These are phyloP conservation scores for Apeira syringaria DNA, from an alignment of 2,888 invertebrate genomes.

Conservation along the genomic window DNA sequence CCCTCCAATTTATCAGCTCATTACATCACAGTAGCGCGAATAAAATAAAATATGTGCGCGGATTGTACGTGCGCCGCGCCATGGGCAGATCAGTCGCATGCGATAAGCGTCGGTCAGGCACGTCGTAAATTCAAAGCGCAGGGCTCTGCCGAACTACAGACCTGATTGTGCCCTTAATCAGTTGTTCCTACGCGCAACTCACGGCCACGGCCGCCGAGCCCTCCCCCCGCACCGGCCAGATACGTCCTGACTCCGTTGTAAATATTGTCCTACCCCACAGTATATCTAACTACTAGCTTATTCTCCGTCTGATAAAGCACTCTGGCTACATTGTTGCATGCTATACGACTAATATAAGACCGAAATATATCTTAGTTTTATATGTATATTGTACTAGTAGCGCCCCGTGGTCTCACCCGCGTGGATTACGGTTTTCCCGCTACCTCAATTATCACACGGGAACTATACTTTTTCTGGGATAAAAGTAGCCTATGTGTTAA, in stretches of 20 bases:
- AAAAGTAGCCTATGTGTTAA: too few relatives aligned
- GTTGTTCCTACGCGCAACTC: slow-evolving; percentile 59
- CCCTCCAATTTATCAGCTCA: slow-evolving; percentile 84
- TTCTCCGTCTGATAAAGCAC: neutral
- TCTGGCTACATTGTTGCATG: slow-evolving; percentile 12
- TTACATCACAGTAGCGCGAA: slow-evolving; percentile 84
- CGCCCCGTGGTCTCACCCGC: too few relatives aligned
- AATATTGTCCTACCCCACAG: slow-evolving; percentile 21
- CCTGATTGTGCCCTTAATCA: slow-evolving; percentile 81
- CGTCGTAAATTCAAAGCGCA: slow-evolving; percentile 83
- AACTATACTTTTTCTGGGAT: too few relatives aligned
- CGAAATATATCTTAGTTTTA: too few relatives aligned
- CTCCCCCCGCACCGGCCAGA: slow-evolving; percentile 18
- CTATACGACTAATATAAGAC: slow-evolving; percentile 1
- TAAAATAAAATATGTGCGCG: slow-evolving; percentile 83
- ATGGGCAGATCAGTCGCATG: slow-evolving; percentile 82
- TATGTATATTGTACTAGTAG: too few relatives aligned
- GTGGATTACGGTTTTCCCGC: too few relatives aligned
- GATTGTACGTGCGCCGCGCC: slow-evolving; percentile 79
- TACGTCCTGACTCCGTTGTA: slow-evolving; percentile 30
- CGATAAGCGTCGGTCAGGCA: slow-evolving; percentile 82
- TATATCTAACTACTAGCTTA: neutral
- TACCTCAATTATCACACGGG: too few relatives aligned
- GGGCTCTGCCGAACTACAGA: slow-evolving; percentile 76
- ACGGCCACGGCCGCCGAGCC: slow-evolving; percentile 24